Evolutionary conservation across 1,140 invertebrate species (phyloP).

Genomic region (Ladona fulva): DNA sequence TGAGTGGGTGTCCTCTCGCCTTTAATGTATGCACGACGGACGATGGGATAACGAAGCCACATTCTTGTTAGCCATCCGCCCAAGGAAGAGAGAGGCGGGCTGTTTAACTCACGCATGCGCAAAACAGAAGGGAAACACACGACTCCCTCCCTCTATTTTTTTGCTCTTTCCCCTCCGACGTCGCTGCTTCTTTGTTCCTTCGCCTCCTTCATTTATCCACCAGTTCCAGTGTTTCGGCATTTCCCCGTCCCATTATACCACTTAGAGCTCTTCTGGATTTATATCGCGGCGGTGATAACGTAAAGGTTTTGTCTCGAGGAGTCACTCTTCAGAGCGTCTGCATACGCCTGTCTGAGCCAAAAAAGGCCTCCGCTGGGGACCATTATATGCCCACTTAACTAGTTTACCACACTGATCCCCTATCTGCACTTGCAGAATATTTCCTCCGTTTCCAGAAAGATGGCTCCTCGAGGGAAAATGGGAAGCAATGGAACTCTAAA

Average conservation of each 20-base stretch:
- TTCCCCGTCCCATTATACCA: constrained; percentile 2
- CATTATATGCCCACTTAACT: too few species aligned
- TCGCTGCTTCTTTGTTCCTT: not conserved
- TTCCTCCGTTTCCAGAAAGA: too few species aligned
- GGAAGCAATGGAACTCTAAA: too few species aligned
- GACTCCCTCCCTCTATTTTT: not conserved
- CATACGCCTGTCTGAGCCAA: too few species aligned
- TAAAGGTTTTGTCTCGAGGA: not conserved
- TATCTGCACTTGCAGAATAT: too few species aligned
- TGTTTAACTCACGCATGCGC: not conserved
- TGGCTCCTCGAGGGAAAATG: too few species aligned
- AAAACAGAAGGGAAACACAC: not conserved
- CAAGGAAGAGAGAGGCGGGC: not conserved
- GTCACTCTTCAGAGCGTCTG: not conserved
- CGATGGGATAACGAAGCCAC: not conserved
- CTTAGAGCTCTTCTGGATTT: not conserved
- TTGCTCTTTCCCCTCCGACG: not conserved
- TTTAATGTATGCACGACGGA: not conserved
- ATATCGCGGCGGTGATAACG: not conserved
- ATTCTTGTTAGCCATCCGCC: not conserved
- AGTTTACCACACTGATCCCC: too few species aligned
- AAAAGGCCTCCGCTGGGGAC: too few species aligned
- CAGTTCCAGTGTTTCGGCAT: not conserved
- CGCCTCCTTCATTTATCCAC: not conserved
- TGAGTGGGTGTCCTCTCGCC: too few species aligned